These are phyloP conservation scores for Galleria mellonella DNA, from an alignment of 1,140 invertebrate genomes.

Conservation along the genomic window DNA sequence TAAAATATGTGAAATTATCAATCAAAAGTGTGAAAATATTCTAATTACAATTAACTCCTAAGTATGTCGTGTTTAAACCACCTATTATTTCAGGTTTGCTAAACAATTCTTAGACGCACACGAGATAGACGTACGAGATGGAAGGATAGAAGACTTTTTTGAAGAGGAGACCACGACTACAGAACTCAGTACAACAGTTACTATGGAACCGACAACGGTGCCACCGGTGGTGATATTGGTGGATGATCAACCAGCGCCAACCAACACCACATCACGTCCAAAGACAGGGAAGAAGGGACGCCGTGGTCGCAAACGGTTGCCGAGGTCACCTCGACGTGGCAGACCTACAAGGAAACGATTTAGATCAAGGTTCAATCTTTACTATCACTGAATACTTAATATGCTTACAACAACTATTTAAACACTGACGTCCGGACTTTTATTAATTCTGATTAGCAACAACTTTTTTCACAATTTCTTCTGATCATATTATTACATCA, in stretches of 20 bases:
- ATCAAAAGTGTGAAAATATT: too few species aligned
- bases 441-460: too few species aligned
- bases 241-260: conserved; percentile 54
- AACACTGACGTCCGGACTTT: too few species aligned
- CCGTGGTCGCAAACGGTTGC: conserved; percentile 47
- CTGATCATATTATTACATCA: too few species aligned
- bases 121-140: conserved; percentile 85
- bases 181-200: conserved; percentile 27
- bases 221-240: conserved; percentile 61
- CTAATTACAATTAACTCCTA: too few species aligned
- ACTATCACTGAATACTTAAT: too few species aligned
- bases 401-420: too few species aligned
- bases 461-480: too few species aligned
- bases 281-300: conserved; percentile 51
- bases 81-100: conserved; percentile 75
- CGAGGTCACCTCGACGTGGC: conserved; percentile 52
- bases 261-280: conserved; percentile 56
- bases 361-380: conserved; percentile 43
- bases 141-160: conserved; percentile 78
- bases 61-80: too few species aligned
- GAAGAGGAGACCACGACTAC: conserved; percentile 46
- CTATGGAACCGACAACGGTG: conserved; percentile 30
- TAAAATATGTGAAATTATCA: not conserved
- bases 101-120: conserved; percentile 88
- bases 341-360: conserved; percentile 64